Evolutionary conservation across 2,113 vertebrate genomes (phyloP), one percentile per base, ranked within the genome.

Genomic region (Cyprinodon tularosa): DNA sequence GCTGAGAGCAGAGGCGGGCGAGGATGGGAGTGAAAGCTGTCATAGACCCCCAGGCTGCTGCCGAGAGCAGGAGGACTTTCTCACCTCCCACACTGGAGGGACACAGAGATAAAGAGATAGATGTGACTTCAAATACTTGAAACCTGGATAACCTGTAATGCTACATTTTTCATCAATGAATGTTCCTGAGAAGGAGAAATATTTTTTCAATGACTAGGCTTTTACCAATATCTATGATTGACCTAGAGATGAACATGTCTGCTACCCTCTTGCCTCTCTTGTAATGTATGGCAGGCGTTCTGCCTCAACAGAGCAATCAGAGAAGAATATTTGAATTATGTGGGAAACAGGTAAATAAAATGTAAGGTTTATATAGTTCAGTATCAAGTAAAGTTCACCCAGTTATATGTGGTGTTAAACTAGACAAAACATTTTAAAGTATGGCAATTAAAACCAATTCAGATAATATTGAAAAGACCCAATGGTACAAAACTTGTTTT

Each of bases 1-100:
- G 97, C 72, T 95, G 93, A 3, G 95, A 95, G 79, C 96, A 95
- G 76, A 97, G 76, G 53, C 91, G 94, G 14, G 95, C 92, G 44
- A 97, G 90, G 86, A 97, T 72, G 0, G 97, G 97, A 0, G 96
- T 98, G 86, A 96, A 89, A 1, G 95, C 91, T 0, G 96, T 97
- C 92, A 98, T 95, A 61, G 94, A 90, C 4, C 97, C 98, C 98
- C 97, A 99, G 62, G 96, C 95, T 0, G 95, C 93, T 0, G 97
- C 96, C 0, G 98, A 96, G 61, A 98, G 92, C 67, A 99, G 87
- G 39, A 99, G 93, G 44, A 99, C 94, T 77, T 96, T 99, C 92
- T 98, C 97, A 9, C 98, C 97, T 45, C 98, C 97, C 13, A 98
- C 95, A 78, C 98, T 99, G 9, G 22, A 45, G 14, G 44, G 12